Conservation (phyloP, 2,113 vertebrate genomes). For the Muntiacus reevesi region DNA sequence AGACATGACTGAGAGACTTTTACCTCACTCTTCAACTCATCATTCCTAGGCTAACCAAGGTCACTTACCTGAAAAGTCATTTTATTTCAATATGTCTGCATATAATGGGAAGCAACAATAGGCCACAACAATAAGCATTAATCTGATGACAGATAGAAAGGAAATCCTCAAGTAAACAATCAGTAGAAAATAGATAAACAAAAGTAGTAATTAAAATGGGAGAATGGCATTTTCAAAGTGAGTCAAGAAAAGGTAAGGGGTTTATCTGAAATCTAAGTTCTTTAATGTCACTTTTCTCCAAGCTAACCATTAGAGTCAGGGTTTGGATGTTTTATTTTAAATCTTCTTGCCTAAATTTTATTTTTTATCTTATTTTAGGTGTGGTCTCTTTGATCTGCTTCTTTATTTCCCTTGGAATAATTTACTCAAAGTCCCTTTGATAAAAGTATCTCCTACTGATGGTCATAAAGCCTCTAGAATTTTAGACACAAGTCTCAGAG, state of each 20-base stretch:
- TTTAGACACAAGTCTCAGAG: neutral
- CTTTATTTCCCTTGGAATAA: neutral
- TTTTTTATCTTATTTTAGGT: neutral
- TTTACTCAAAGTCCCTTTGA: neutral
- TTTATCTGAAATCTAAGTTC: neutral
- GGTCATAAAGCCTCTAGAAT: neutral
- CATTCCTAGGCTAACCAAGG: neutral
- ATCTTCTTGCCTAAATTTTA: neutral
- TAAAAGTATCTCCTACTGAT: neutral
- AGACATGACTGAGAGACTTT: neutral
- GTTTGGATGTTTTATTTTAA: neutral
- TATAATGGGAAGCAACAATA: neutral
- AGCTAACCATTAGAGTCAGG: neutral
- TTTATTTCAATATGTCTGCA: neutral
- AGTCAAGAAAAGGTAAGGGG: neutral
- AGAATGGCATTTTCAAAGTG: neutral
- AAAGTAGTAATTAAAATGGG: neutral
- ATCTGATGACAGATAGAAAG: conserved; percentile 11
- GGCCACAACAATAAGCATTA: neutral
- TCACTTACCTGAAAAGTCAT: neutral
- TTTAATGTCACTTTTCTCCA: neutral
- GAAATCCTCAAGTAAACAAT: conserved; percentile 36
- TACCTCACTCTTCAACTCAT: neutral
- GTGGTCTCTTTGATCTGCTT: neutral
- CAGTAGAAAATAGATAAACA: conserved; percentile 9